These are phyloP conservation scores for Aratinga solstitialis DNA, from an alignment of 2,797 vertebrate genomes.

Conservation along the genomic window DNA sequence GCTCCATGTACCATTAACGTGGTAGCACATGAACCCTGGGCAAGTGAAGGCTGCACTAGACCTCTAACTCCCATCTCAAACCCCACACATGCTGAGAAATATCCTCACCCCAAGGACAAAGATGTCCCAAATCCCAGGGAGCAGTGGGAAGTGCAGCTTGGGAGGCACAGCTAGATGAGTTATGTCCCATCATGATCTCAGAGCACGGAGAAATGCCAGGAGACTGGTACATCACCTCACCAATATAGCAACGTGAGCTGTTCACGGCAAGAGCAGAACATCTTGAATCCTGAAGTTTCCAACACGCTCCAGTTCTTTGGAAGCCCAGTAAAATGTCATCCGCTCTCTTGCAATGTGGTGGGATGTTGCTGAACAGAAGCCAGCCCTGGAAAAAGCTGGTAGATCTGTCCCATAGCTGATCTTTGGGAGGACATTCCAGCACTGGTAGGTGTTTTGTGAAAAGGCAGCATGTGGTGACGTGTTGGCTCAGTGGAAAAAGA, in stretches of 20 bases:
- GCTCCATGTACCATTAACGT: rapidly evolving
- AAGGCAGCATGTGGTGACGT: not conserved
- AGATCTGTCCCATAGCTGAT: not conserved
- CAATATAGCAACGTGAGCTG: slow-evolving; percentile 38
- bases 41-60: not conserved
- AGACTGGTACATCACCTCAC: slow-evolving; percentile 44
- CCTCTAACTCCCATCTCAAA: not conserved
- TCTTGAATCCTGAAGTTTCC: slow-evolving; percentile 37
- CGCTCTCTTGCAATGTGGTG: not conserved
- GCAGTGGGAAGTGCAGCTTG: not conserved
- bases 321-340: slow-evolving; percentile 24
- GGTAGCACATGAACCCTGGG: not conserved
- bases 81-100: not conserved
- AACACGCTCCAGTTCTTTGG: not conserved
- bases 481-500: not conserved
- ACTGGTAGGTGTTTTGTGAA: not conserved
- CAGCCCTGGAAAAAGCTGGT: not conserved
- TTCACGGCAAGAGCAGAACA: slow-evolving; percentile 13
- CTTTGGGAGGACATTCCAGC: not conserved
- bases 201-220: not conserved
- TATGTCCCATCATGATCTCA: slow-evolving; percentile 34
- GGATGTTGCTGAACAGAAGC: not conserved
- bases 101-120: not conserved
- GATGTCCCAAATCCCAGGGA: not conserved
- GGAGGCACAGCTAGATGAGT: not conserved